These are phyloP conservation scores for Clarias macrocephalus DNA, from an alignment of 2,113 vertebrate genomes.

Conservation along the genomic window DNA sequence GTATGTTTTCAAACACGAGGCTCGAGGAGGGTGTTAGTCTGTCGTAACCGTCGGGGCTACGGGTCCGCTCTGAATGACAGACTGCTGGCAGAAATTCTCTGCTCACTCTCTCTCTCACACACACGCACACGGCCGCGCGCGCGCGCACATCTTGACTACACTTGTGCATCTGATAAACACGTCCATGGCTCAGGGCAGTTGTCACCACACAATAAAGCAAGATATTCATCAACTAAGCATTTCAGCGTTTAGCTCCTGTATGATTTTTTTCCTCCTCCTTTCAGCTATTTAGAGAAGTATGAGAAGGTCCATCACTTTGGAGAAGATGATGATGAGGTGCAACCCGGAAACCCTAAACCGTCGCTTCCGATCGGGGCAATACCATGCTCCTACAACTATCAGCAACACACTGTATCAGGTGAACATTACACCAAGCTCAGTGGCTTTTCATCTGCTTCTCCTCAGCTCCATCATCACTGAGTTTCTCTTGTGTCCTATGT, in stretches of 20 bases:
- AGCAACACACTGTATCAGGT: slow-evolving; percentile 99
- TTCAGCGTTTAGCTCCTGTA: not conserved
- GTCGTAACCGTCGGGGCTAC: slow-evolving; percentile 5
- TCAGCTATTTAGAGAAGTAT: slow-evolving; percentile 98
- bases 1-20: not conserved
- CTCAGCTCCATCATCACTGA: not conserved
- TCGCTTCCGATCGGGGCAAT: slow-evolving; percentile 98
- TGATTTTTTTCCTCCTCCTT: not conserved
- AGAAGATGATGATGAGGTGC: slow-evolving; percentile 96
- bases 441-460: too few relatives aligned
- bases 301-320: slow-evolving; percentile 99
- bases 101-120: too few relatives aligned
- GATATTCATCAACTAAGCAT: not conserved
- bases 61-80: not conserved
- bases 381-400: slow-evolving; percentile 98
- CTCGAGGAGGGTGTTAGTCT: not conserved
- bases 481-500: not conserved
- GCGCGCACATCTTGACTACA: not conserved
- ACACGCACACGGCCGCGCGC: too few relatives aligned
- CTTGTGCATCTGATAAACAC: slow-evolving; percentile 6
- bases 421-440: not conserved
- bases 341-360: slow-evolving; percentile 94
- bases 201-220: not conserved
- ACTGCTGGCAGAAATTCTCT: not conserved
- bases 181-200: not conserved